phyloP scores from a whole-genome alignment of 2,888 invertebrate species.

The Amiota minor region DNA sequence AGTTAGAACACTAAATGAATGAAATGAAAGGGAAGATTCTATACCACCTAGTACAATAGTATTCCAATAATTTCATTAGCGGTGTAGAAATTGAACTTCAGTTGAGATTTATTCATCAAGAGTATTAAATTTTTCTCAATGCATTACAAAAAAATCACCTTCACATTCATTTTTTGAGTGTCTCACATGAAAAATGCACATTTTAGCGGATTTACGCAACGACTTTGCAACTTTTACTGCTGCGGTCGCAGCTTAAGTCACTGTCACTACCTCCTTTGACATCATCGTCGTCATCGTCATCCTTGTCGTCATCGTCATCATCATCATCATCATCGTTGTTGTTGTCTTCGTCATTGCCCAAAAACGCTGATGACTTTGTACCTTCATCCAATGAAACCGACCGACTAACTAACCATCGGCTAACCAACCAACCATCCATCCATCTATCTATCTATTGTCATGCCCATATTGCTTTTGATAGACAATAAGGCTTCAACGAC shows the following conservation, averaged over 20 bases:
- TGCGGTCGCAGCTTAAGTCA: not conserved
- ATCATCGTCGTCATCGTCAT: not conserved
- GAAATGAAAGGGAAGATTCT: no score
- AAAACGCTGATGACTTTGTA: slow-evolving; percentile 16
- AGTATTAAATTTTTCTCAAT: slow-evolving; percentile 6
- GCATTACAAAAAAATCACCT: slow-evolving; percentile 9
- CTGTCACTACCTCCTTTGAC: not conserved
- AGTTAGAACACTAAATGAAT: no score
- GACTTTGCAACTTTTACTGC: slow-evolving; percentile 25
- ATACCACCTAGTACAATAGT: no score
- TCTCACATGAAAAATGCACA: slow-evolving; percentile 24
- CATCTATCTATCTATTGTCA: slow-evolving; percentile 33
- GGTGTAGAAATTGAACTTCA: no score
- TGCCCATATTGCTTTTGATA: slow-evolving; percentile 37
- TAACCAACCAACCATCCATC: slow-evolving; percentile 30
- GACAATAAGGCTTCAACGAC: slow-evolving; percentile 32
- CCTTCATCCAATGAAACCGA: slow-evolving; percentile 8
- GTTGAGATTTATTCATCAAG: no score
- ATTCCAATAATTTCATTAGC: no score
- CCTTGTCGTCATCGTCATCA: not conserved
- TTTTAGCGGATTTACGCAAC: slow-evolving; percentile 30
- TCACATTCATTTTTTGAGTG: not conserved
- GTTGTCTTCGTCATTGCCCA: slow-evolving; percentile 3
- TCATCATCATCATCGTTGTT: not conserved
- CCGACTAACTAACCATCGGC: not conserved